Evolutionary conservation across 2,888 invertebrate genomes (phyloP).

Genomic region (Anorthoa munda): DNA sequence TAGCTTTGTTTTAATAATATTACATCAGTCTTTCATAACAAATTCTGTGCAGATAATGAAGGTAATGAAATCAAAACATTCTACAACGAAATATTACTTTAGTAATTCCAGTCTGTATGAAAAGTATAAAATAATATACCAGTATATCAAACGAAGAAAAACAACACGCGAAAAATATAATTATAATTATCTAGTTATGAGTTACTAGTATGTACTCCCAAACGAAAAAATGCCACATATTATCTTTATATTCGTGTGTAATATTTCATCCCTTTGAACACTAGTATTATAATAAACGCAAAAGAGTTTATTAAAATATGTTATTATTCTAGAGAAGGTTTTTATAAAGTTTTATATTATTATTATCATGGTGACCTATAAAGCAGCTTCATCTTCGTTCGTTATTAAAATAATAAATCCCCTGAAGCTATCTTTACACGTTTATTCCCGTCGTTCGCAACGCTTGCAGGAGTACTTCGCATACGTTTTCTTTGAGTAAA

Average conservation of each 20-base stretch:
- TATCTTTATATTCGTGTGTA: not conserved
- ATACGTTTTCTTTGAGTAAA: constrained; percentile 28
- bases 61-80: not conserved
- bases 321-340: constrained; percentile 9
- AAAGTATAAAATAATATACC: not conserved
- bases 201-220: not conserved
- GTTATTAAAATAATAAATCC: constrained; percentile 48
- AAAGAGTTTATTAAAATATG: constrained; percentile 36
- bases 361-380: constrained; percentile 1
- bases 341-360: constrained; percentile 14
- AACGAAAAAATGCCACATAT: not conserved
- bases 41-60: not conserved
- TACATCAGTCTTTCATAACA: not conserved
- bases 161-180: not conserved
- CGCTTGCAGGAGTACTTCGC: constrained; percentile 2
- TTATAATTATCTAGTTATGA: not conserved
- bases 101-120: not conserved
- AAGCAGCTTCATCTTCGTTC: constrained; percentile 7
- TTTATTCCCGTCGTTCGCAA: not conserved
- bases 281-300: constrained; percentile 14
- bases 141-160: not conserved
- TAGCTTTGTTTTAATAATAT: not conserved
- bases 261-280: constrained; percentile 10
- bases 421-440: constrained; percentile 30
- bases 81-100: no score